A percentile compares a stretch with the other conserved stretches of the same genome.
Evolutionary conservation across 1,140 invertebrate species (phyloP).

Genomic region (Arion vulgaris): DNA sequence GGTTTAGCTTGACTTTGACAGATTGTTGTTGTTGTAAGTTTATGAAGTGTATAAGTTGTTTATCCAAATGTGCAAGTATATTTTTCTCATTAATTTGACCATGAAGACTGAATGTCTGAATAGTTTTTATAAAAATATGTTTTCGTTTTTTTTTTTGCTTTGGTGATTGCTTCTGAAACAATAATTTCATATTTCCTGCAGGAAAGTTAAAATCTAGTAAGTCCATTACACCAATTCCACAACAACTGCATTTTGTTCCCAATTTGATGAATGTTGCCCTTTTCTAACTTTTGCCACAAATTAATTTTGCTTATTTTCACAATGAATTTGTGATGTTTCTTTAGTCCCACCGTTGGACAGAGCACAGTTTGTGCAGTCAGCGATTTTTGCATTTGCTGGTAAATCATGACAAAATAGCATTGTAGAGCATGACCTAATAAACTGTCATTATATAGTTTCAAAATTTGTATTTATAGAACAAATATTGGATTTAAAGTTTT

Average conservation of each 20-base stretch:
- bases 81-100: no score
- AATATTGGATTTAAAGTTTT: no score
- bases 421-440: not conserved
- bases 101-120: no score
- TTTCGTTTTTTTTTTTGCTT: no score
- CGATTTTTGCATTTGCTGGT: not conserved
- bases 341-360: not conserved
- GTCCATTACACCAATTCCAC: slow-evolving; percentile 25
- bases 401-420: not conserved
- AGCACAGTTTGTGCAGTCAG: not conserved
- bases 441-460: not conserved
- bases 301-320: not conserved
- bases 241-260: slow-evolving; percentile 19
- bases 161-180: no score
- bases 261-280: not conserved
- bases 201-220: slow-evolving; percentile 59
- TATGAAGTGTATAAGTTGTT: no score
- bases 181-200: slow-evolving; percentile 36
- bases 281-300: slow-evolving; percentile 23
- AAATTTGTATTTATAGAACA: no score
- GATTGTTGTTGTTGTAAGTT: no score
- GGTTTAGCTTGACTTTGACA: no score
- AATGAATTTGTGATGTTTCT: not conserved
- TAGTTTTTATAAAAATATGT: no score
- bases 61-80: no score